A percentile compares a stretch with the other conserved stretches of the same genome.
These are phyloP conservation scores for Antheraea yamamai DNA, from an alignment of 2,888 invertebrate genomes.

Conservation along the genomic window DNA sequence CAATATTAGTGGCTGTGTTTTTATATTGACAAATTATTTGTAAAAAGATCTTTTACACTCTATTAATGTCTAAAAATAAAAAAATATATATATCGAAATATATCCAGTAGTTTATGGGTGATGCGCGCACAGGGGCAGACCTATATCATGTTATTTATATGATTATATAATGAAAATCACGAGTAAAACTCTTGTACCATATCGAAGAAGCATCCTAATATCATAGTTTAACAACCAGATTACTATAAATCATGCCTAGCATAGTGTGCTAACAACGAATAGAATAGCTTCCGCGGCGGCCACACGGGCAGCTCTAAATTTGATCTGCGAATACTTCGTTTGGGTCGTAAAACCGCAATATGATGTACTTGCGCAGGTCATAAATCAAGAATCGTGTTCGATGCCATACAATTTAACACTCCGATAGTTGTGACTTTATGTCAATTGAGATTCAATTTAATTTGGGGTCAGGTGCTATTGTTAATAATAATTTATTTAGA, in stretches of 20 bases:
- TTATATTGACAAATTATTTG: too few species aligned
- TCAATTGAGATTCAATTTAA: neutral
- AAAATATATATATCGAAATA: too few species aligned
- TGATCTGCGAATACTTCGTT: conserved; percentile 21
- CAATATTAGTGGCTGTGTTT: too few species aligned
- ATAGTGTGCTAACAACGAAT: conserved; percentile 22
- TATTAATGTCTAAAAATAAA: too few species aligned
- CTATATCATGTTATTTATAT: neutral
- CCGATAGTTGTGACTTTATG: conserved; percentile 1
- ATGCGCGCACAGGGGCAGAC: too few species aligned
- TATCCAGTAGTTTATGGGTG: too few species aligned
- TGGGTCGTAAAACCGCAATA: conserved; percentile 32
- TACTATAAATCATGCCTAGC: conserved; percentile 35
- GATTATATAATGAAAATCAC: neutral
- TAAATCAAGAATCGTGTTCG: conserved; percentile 32
- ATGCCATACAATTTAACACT: conserved; percentile 26
- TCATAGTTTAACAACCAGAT: conserved; percentile 34
- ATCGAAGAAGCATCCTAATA: conserved; percentile 27
- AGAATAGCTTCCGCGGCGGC: conserved; percentile 18
- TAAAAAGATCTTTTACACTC: too few species aligned
- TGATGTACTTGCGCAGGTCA: conserved; percentile 29
- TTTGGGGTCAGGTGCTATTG: neutral
- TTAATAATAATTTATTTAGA: neutral
- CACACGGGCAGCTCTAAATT: conserved; percentile 31
- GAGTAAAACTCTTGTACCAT: conserved; percentile 10